phyloP scores from a whole-genome alignment of 2,113 vertebrate genomes.

The Proteles cristata region DNA sequence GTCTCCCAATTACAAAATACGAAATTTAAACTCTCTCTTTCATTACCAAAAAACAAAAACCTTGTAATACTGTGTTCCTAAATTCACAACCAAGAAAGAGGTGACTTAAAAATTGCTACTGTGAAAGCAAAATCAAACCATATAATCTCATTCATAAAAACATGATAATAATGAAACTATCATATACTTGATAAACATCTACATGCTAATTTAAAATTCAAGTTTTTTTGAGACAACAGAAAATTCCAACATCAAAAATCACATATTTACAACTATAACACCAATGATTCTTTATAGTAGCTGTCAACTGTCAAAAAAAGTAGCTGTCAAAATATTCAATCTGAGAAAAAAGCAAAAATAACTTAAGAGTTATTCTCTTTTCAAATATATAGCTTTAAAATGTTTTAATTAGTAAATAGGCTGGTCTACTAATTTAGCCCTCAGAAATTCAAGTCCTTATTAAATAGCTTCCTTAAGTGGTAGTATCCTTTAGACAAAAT shows the following conservation, averaged over 20 bases:
- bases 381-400: background rate
- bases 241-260: conserved; percentile 12
- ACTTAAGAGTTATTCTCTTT: background rate
- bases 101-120: conserved; percentile 27
- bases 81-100: conserved; percentile 38
- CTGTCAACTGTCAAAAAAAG: background rate
- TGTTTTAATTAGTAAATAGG: background rate
- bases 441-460: background rate
- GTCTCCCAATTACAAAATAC: conserved; percentile 35
- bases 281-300: background rate
- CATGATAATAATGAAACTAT: background rate
- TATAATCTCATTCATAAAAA: conserved; percentile 34
- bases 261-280: background rate
- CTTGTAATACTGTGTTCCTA: background rate
- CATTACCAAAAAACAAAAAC: background rate
- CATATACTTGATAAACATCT: background rate
- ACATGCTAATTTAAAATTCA: conserved; percentile 47
- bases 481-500: background rate
- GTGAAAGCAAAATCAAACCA: conserved; percentile 16
- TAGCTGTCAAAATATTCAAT: conserved; percentile 16
- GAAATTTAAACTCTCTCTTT: background rate
- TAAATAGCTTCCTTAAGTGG: background rate
- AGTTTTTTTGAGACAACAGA: conserved; percentile 7
- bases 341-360: background rate
- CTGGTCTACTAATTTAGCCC: background rate